Conservation (phyloP, 1,140 invertebrate species). For the Anastrepha ludens region DNA sequence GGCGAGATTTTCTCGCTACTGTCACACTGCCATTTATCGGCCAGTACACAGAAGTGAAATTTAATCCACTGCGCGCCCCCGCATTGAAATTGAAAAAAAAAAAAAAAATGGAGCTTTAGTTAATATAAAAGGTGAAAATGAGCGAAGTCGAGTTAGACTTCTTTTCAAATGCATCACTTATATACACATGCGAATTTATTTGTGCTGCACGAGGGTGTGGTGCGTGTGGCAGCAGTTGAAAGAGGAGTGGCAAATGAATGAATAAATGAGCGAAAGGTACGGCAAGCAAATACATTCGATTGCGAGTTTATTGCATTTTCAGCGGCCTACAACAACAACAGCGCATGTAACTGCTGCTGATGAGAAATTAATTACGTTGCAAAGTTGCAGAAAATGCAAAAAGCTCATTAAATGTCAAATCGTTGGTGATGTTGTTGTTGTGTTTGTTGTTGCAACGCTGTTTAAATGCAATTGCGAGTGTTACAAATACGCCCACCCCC, state of each 20-base stretch:
- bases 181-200: not conserved
- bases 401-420: conserved; percentile 31
- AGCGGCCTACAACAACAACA: not conserved
- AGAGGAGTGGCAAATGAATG: not conserved
- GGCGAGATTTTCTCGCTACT: too few relatives aligned
- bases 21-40: too few relatives aligned
- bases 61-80: too few relatives aligned
- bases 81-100: too few relatives aligned
- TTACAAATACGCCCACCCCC: not conserved
- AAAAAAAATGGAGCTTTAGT: too few relatives aligned
- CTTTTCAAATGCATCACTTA: too few relatives aligned
- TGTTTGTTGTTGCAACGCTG: not conserved
- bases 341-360: not conserved
- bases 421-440: not conserved
- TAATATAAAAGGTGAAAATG: too few relatives aligned
- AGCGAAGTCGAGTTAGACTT: too few relatives aligned
- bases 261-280: not conserved
- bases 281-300: not conserved
- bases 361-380: conserved; percentile 19
- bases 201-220: not conserved
- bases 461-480: not conserved
- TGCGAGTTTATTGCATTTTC: not conserved
- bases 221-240: not conserved
- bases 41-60: too few relatives aligned
- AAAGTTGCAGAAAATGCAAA: conserved; percentile 18